These are phyloP conservation scores for Raja brachyura DNA, from an alignment of 2,113 vertebrate genomes.

Conservation along the genomic window DNA sequence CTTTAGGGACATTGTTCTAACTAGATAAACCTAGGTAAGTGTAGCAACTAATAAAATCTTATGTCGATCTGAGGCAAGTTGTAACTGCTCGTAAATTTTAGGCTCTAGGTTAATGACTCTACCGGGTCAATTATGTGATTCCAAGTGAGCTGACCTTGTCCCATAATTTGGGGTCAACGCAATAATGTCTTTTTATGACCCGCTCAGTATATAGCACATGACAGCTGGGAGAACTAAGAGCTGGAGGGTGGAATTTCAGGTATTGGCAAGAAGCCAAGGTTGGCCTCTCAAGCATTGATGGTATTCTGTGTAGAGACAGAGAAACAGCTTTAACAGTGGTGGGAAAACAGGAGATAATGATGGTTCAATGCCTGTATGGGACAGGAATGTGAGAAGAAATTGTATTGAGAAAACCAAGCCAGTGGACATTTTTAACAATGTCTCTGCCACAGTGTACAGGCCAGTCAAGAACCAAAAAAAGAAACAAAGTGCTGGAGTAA, in stretches of 20 bases:
- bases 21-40: neutral
- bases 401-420: neutral
- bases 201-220: neutral
- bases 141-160: neutral
- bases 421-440: neutral
- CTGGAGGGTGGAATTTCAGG: neutral
- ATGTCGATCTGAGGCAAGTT: neutral
- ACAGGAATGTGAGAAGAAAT: neutral
- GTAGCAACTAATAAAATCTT: neutral
- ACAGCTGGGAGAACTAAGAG: neutral
- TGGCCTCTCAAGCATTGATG: neutral
- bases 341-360: neutral
- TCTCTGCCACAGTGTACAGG: too few species aligned
- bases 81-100: neutral
- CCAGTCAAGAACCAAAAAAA: too few species aligned
- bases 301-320: neutral
- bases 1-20: neutral
- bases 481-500: too few species aligned
- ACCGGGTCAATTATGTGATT: slow-evolving; percentile 11
- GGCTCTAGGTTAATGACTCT: neutral
- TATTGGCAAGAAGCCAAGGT: neutral
- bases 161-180: neutral
- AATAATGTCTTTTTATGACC: slow-evolving; percentile 4
- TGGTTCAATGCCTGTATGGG: too few species aligned
- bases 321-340: neutral